Conservation (phyloP, 64 coral and sea anemone genomes). For the Stichodactyla helianthus region DNA sequence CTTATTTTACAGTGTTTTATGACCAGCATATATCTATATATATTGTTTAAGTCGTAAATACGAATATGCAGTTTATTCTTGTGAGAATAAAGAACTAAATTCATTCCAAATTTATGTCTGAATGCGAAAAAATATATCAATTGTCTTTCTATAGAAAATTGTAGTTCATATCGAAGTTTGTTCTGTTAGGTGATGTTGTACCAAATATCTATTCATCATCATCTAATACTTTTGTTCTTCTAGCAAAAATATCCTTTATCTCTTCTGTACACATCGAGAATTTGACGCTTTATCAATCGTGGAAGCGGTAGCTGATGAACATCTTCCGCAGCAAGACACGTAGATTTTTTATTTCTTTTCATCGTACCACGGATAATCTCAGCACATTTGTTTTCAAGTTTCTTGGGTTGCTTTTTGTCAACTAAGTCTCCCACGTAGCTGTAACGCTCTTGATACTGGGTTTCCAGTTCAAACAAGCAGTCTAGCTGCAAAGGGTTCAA, state of each 20-base stretch:
- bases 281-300: background rate
- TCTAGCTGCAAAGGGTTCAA: slow-evolving; percentile 75
- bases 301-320: slow-evolving; percentile 16
- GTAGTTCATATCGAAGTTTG: background rate
- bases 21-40: background rate
- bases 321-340: background rate
- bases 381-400: slow-evolving; percentile 63
- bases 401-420: slow-evolving; percentile 55
- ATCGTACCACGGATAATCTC: slow-evolving; percentile 21
- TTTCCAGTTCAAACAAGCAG: slow-evolving; percentile 84
- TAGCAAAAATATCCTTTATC: background rate
- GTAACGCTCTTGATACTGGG: slow-evolving; percentile 75
- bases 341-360: background rate
- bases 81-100: background rate
- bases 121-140: background rate
- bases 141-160: background rate
- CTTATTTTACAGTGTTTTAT: background rate
- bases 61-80: background rate
- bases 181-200: too few relatives aligned
- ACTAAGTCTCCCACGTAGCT: slow-evolving; percentile 74
- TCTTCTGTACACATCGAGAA: background rate
- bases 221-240: background rate
- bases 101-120: background rate
- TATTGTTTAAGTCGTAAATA: background rate
- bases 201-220: too few relatives aligned